Percentiles rank a stretch among this genome's conserved stretches.
Evolutionary conservation across 2,113 vertebrate species (phyloP).

Genomic region (Taxidea taxus): DNA sequence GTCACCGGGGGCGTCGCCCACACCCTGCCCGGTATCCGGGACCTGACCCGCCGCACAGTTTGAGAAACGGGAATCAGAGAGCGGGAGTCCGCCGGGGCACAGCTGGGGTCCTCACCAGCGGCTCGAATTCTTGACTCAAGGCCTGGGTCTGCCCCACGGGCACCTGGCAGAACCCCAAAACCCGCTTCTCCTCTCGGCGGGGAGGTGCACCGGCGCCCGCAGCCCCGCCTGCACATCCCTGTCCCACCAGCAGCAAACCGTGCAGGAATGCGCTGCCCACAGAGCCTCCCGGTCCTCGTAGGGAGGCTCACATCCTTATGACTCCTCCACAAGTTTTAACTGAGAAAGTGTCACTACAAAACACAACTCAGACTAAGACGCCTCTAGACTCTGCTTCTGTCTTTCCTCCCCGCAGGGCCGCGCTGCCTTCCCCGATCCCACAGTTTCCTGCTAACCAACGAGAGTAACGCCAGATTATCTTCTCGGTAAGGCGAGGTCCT

Average conservation of each 20-base stretch:
- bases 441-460: background rate
- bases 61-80: background rate
- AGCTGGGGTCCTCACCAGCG: background rate
- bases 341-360: constrained; percentile 18
- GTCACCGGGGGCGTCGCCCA: background rate
- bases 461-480: background rate
- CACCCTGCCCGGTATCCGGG: fast-evolving
- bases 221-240: background rate
- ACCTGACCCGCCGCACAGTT: background rate
- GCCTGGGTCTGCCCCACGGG: background rate
- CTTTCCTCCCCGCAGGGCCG: background rate
- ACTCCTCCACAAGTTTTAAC: constrained; percentile 25
- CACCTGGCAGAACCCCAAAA: background rate
- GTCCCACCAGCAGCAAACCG: background rate
- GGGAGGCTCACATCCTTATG: background rate
- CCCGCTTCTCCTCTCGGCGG: background rate
- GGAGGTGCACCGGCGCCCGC: background rate
- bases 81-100: background rate
- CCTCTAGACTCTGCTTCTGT: background rate
- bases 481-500: background rate
- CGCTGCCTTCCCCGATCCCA: background rate
- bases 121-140: fast-evolving
- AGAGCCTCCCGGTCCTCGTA: background rate
- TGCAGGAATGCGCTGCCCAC: background rate
- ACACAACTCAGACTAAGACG: background rate